A percentile compares a stretch with the other conserved stretches of the same genome.
Evolutionary conservation across 2,888 invertebrate genomes (phyloP).

Genomic region (Idaea straminata): DNA sequence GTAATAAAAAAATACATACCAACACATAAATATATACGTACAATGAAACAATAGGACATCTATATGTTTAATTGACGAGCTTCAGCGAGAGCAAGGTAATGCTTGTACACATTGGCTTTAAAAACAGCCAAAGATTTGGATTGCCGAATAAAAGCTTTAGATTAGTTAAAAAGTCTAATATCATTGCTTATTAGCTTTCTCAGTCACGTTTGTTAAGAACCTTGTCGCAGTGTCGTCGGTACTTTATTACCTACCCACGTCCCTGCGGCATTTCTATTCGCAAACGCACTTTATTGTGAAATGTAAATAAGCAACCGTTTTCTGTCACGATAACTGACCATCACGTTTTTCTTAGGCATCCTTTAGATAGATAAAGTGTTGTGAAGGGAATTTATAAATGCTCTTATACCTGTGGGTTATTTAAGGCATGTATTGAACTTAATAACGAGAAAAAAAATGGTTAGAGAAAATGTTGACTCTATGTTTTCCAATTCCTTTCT

Average conservation of each 20-base stretch:
- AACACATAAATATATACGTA: too few relatives aligned
- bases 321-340: constrained; percentile 4
- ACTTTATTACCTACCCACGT: not conserved
- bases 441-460: too few relatives aligned
- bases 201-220: not conserved
- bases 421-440: not conserved
- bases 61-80: too few relatives aligned
- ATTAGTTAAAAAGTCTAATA: too few relatives aligned
- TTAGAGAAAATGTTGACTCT: too few relatives aligned
- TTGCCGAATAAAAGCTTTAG: too few relatives aligned
- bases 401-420: not conserved
- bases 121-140: too few relatives aligned
- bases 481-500: too few relatives aligned
- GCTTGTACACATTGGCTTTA: too few relatives aligned
- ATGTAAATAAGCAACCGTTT: constrained; percentile 2
- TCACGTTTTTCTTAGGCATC: not conserved
- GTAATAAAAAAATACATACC: too few relatives aligned
- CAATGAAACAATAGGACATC: too few relatives aligned
- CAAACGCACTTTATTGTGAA: constrained; percentile 1
- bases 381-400: not conserved
- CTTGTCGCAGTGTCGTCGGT: not conserved
- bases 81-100: too few relatives aligned
- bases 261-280: constrained; percentile 1
- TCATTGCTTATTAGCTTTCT: not conserved
- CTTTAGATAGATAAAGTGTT: constrained; percentile 4